A percentile compares a stretch with the other conserved stretches of the same genome.
phyloP scores from a whole-genome alignment of 2,888 invertebrate species.

The Apeira syringaria region DNA sequence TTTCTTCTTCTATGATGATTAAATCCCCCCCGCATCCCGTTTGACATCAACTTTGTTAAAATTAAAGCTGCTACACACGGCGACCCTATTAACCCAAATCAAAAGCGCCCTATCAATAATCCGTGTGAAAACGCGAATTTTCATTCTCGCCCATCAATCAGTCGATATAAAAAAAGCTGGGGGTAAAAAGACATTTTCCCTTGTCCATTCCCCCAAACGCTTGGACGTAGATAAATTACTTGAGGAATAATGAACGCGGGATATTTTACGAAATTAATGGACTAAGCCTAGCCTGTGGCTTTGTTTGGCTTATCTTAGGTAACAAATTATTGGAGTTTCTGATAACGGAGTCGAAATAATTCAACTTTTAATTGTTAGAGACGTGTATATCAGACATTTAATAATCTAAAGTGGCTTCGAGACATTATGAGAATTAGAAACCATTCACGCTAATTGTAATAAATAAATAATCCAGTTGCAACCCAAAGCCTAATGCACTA shows the following conservation, averaged over 20 bases:
- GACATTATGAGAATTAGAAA: no score
- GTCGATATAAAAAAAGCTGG: constrained; percentile 18
- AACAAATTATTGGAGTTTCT: neutral
- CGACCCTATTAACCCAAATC: constrained; percentile 4
- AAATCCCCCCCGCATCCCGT: no score
- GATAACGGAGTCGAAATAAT: no score
- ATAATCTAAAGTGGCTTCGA: no score
- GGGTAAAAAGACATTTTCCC: constrained; percentile 16
- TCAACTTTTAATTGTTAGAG: no score
- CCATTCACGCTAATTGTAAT: no score
- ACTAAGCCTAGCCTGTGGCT: neutral
- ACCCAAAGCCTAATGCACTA: no score
- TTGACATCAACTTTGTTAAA: constrained; percentile 2
- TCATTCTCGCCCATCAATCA: constrained; percentile 9
- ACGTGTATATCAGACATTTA: no score
- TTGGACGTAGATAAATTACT: constrained; percentile 13
- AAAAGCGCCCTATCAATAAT: constrained; percentile 4
- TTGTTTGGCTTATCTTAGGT: neutral
- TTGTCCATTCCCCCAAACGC: constrained; percentile 14
- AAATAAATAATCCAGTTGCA: no score
- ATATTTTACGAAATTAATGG: constrained; percentile 18
- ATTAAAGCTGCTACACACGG: neutral
- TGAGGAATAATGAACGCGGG: constrained; percentile 9
- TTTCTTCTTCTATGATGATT: no score
- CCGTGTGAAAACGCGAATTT: constrained; percentile 3